Evolutionary conservation across 2,797 vertebrate species (phyloP), one percentile per base, ranked within the genome.

Genomic region (Parauchenoglanis ngamensis): DNA sequence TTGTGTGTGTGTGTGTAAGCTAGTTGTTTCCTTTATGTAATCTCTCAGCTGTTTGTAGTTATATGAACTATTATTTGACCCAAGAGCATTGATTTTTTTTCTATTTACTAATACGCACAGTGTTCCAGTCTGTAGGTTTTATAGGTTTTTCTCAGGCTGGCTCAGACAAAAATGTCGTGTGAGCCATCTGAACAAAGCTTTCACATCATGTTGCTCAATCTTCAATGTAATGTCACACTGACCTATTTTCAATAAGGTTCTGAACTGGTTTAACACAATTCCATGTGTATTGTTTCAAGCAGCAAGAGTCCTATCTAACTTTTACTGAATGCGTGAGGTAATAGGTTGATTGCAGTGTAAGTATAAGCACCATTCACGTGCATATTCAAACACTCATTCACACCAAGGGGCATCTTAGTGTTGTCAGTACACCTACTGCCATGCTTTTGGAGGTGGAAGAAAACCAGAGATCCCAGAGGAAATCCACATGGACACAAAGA

Each of bases 111-210:
- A 81, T 52, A 21, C 56, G 86, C 77, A 81, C 85, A 87, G 88
- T 83, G 56, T 87, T 88, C 28, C 81, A 65, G 10, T 86, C 46
- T 82, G 40, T 75, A 35, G 0, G 49, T 84, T 84, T 89, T 92
- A 87, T 70, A 91, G 77, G 84, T 54, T 85, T 76, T 90, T 87
- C 52, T 76, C 77, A 13, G 79, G 72, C 49, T 90, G 11, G 78
- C 87, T 86, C 52, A 65, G 83, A 85, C 85, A 88, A 87, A 86
- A 88, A 84, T 25, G 44, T 88, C 81, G 57, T 68, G 63, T 84
- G 67, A 89, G 46, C 15, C 88, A 91, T 91, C 89, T 89, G 91
- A 92, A 91, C 92, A 87, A 92, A 90, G 85, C 88, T 80, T 57
- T 90, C 90, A 91, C 86, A 85, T 52, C 90, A 84, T 91, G 88